These are phyloP conservation scores for Suncus etruscus DNA, from an alignment of 2,113 vertebrate species.

Conservation along the genomic window DNA sequence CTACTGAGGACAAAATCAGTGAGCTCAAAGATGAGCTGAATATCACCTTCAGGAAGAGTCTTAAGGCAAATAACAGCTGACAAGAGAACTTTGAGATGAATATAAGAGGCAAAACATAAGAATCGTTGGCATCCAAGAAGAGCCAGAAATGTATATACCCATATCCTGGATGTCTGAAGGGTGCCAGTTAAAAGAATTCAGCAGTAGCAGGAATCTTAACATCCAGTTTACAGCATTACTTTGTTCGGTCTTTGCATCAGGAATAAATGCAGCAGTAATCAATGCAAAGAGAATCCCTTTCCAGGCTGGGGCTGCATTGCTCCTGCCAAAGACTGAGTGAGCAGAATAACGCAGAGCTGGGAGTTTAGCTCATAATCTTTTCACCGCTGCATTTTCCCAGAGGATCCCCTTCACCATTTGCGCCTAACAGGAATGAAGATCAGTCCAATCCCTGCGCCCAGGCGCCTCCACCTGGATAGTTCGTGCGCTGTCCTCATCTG, in stretches of 20 bases:
- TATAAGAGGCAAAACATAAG: no score
- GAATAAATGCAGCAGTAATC: neutral
- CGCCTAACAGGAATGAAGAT: slow-evolving; percentile 41
- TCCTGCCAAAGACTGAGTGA: neutral
- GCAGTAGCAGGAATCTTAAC: neutral
- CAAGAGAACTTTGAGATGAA: no score
- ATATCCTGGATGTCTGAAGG: no score
- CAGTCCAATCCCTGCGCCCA: slow-evolving; percentile 54
- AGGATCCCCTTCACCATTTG: neutral
- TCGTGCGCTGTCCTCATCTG: slow-evolving; percentile 13
- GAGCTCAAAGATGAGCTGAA: no score
- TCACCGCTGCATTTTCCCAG: neutral
- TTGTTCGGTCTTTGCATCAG: neutral
- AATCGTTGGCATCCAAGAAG: no score
- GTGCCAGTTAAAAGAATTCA: neutral
- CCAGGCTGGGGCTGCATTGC: neutral
- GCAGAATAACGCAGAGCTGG: neutral
- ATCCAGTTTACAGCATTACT: neutral
- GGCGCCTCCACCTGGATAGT: slow-evolving; percentile 71
- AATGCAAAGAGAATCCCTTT: neutral
- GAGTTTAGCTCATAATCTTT: neutral
- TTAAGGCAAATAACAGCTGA: no score
- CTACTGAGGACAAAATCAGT: no score
- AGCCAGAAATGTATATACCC: no score
- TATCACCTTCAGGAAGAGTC: no score